Percentiles rank a stretch among this genome's conserved stretches.
Conservation (phyloP, 2,888 invertebrate species). For the Stenodema calcarata region DNA sequence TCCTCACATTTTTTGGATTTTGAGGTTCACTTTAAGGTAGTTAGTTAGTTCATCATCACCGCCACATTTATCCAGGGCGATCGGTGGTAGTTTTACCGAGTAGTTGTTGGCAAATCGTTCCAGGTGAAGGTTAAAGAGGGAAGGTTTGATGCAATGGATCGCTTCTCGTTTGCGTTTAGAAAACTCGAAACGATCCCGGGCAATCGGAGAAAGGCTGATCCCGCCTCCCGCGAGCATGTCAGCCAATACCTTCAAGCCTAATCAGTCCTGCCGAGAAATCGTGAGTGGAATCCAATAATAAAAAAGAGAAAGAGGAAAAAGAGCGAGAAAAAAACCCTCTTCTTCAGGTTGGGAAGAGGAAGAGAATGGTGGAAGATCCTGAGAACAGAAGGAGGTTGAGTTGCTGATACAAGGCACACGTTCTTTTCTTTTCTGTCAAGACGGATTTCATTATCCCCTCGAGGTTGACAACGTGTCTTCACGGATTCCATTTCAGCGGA, state of each 20-base stretch:
- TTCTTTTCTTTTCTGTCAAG: constrained; percentile 48
- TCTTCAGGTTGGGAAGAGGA: neutral
- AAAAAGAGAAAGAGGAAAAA: neutral
- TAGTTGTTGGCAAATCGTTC: neutral
- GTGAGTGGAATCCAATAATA: constrained; percentile 45
- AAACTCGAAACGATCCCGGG: neutral
- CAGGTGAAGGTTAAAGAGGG: constrained; percentile 1
- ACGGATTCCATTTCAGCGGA: constrained; percentile 21
- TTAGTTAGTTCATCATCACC: neutral
- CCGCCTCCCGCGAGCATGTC: neutral
- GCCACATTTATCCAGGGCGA: neutral
- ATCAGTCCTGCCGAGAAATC: constrained; percentile 40
- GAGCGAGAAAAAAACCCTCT: neutral
- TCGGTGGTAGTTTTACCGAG: neutral
- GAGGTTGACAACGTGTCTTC: constrained; percentile 46
- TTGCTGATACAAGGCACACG: constrained; percentile 46
- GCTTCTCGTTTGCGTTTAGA: constrained; percentile 9
- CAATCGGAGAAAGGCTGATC: neutral
- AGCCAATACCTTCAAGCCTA: constrained; percentile 22
- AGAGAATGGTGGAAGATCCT: constrained; percentile 13
- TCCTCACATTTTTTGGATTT: no score
- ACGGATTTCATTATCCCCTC: constrained; percentile 46
- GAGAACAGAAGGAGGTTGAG: neutral
- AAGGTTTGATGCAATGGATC: neutral
- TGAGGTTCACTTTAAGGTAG: neutral